Percentiles rank a stretch among this genome's conserved stretches.
Evolutionary conservation across 35 echinoderm and acorn worm species (phyloP).

Genomic region (Eucidaris tribuloides): DNA sequence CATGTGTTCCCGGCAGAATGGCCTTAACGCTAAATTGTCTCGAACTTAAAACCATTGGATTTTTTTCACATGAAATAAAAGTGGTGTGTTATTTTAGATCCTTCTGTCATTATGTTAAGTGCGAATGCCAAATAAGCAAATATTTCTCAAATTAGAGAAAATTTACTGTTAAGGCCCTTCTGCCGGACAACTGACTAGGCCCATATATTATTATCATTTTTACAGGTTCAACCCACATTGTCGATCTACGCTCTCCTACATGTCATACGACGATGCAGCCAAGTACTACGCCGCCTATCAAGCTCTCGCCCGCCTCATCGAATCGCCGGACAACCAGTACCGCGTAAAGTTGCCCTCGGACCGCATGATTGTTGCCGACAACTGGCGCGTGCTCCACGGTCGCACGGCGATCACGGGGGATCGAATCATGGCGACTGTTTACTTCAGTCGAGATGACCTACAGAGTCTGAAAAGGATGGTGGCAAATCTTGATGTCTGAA

Average conservation of each 20-base stretch:
- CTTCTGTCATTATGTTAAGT: too few species aligned
- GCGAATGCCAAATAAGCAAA: too few species aligned
- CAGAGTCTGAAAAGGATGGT: neutral
- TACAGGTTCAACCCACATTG: conserved; percentile 33
- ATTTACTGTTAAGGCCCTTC: too few species aligned
- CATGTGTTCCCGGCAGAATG: too few species aligned
- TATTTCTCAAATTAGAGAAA: too few species aligned
- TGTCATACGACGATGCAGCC: neutral
- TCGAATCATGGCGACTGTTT: conserved; percentile 19
- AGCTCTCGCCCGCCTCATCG: neutral
- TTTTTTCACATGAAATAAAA: too few species aligned
- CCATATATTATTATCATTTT: too few species aligned
- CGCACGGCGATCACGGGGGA: conserved; percentile 6
- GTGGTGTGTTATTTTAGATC: too few species aligned
- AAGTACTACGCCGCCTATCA: conserved; percentile 24
- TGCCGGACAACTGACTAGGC: too few species aligned
- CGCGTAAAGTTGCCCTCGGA: conserved; percentile 16
- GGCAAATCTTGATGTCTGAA: neutral
- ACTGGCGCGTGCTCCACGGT: conserved; percentile 45
- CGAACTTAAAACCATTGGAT: too few species aligned
- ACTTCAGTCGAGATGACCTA: neutral
- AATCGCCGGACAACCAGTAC: conserved; percentile 1
- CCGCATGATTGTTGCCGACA: conserved; percentile 26
- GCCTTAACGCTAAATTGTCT: too few species aligned
- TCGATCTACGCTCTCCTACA: neutral